Base-by-base conservation (phyloP, 2,113 vertebrate species). In the Limnothrissa miodon region DNA sequence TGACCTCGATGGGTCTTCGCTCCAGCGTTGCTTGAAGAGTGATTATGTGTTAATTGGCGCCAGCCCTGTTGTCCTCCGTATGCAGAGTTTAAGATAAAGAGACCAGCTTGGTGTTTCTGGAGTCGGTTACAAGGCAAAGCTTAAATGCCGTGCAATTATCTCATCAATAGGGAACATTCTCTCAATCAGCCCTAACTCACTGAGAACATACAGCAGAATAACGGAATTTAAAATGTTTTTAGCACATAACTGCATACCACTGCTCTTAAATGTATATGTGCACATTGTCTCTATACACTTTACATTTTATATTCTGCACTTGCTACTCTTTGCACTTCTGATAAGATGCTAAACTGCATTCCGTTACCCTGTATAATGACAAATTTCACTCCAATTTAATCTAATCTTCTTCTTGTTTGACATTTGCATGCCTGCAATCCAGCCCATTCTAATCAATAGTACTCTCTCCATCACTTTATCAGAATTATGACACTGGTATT, bases 1-100 rank as follows among this genome's bases (percentile, higher is more conserved):
- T 29, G 10, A 87, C 83, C 82, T 87, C 74, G 84, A 62, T 59
- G 11, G 33, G 25, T 33, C 62, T 4, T 15, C 15, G 36, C 15
- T 74, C 15, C 66, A 39, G 36, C 66, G 29, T 74, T 74, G 33
- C 17, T 74, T 15, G 33, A 74, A 17, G 66, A 74, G 66, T 0
- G 5, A 74, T 74, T 74, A 33, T 17, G 15, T 74, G 29, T 36
- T 74, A 74, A 74, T 11, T 33, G 15, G 66, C 36, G 66, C 13
- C 66, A 36, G 66, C 66, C 33, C 11, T 33, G 36, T 74, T 17
- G 1, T 74, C 29, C 66, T 74, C 25, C 29, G 1, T 74, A 29
- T 74, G 66, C 29, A 36, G 66, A 17, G 3, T 33, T 39, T 13
- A 1, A 33, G 66, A 29, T 74, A 33, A 33, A 74, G 66, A 5